These are phyloP conservation scores for Bubo scandiacus DNA, from an alignment of 2,113 vertebrate genomes.

Conservation along the genomic window DNA sequence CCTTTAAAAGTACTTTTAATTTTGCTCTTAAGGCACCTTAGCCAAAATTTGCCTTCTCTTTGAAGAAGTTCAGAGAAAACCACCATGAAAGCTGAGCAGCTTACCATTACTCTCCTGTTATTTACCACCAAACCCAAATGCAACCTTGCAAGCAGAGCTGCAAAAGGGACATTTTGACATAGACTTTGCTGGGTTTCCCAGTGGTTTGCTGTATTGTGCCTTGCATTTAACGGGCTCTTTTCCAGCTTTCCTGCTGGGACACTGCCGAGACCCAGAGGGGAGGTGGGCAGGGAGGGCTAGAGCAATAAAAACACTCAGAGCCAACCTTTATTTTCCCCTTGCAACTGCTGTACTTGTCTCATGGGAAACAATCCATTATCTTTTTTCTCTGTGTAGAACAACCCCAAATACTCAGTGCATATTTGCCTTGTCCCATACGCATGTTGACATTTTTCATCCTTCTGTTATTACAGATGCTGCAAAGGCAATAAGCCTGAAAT, in stretches of 20 bases:
- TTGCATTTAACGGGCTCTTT: neutral
- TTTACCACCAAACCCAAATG: neutral
- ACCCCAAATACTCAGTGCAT: neutral
- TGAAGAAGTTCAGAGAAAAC: neutral
- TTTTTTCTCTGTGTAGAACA: neutral
- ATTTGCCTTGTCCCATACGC: neutral
- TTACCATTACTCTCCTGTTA: neutral
- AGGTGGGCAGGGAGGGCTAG: neutral
- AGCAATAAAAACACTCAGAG: neutral
- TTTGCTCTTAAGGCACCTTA: neutral
- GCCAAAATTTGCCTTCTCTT: neutral
- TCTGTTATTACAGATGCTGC: conserved; percentile 6
- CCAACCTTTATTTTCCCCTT: neutral
- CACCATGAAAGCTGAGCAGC: neutral
- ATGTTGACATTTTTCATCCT: neutral
- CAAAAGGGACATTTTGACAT: neutral
- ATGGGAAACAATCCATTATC: neutral
- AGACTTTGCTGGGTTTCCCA: neutral
- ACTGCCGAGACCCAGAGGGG: neutral
- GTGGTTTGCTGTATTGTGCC: neutral
- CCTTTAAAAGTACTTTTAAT: neutral
- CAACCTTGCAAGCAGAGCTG: neutral
- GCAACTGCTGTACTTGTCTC: neutral
- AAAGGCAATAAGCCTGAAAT: neutral
- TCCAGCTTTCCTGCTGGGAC: neutral